A percentile compares a stretch with the other conserved stretches of the same genome.
Evolutionary conservation across 2,888 invertebrate species (phyloP).

Genomic region (Apotomis betuletana): DNA sequence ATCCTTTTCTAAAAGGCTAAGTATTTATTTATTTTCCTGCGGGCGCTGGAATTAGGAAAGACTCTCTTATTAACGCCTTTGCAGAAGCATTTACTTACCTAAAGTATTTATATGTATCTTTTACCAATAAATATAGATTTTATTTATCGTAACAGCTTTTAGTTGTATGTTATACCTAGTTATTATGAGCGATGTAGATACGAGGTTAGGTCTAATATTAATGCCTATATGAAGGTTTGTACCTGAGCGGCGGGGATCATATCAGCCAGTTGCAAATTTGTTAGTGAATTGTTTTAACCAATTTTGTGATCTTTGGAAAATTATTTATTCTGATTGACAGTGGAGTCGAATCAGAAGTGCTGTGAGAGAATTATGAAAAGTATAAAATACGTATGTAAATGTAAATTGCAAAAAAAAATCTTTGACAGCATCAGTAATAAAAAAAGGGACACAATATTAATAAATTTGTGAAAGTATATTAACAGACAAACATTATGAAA

Average conservation of each 20-base stretch:
- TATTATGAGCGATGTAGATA: conserved; percentile 65
- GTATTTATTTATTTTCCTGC: conserved; percentile 56
- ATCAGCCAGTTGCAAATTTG: conserved; percentile 31
- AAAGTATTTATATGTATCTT: conserved; percentile 65
- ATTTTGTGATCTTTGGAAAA: conserved; percentile 40
- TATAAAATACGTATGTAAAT: not conserved
- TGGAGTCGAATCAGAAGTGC: conserved; percentile 46
- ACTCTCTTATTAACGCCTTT: conserved; percentile 50
- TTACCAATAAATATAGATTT: conserved; percentile 75
- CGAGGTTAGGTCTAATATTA: conserved; percentile 54
- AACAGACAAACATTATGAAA: too few species aligned
- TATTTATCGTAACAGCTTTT: conserved; percentile 78
- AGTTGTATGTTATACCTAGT: conserved; percentile 69
- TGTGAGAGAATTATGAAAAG: conserved; percentile 47
- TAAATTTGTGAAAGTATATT: too few species aligned
- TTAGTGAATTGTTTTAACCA: conserved; percentile 35
- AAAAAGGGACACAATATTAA: too few species aligned
- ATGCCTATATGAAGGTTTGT: conserved; percentile 61
- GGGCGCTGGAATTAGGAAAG: conserved; percentile 53
- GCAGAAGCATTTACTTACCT: conserved; percentile 67
- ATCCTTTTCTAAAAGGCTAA: conserved; percentile 39
- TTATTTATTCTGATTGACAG: conserved; percentile 19
- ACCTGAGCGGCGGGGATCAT: conserved; percentile 61
- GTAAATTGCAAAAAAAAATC: not conserved
- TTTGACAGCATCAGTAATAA: too few species aligned